A percentile compares a stretch with the other conserved stretches of the same genome.
phyloP scores from a whole-genome alignment of 2,113 vertebrate genomes.

The Tragelaphus imberbis region DNA sequence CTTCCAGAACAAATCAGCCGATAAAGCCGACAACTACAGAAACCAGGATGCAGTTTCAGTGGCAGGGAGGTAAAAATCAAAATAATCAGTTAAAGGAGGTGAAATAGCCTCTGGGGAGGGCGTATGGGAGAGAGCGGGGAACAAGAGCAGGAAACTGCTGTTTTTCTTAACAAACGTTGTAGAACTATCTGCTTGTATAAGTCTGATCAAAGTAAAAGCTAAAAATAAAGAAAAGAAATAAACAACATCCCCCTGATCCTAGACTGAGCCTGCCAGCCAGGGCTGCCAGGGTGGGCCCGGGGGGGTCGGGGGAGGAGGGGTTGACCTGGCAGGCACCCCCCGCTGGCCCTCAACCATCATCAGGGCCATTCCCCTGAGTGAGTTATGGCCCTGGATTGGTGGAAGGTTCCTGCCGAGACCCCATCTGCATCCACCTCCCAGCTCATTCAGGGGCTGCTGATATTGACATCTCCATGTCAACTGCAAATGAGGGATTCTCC shows the following conservation, averaged over 20 bases:
- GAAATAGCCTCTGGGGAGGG: not conserved
- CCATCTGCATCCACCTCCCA: not conserved
- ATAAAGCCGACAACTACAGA: not conserved
- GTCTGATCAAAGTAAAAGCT: conserved; percentile 10
- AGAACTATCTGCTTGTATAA: not conserved
- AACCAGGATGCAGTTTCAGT: too few species aligned
- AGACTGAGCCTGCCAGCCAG: not conserved
- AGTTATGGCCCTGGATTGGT: not conserved
- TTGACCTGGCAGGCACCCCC: not conserved
- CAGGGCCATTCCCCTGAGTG: not conserved
- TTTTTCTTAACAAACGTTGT: not conserved
- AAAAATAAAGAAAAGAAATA: conserved; percentile 42
- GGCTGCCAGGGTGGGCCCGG: fast-evolving
- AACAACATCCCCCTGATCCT: not conserved
- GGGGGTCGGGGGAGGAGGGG: fast-evolving
- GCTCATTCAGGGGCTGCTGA: too few species aligned
- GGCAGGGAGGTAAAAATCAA: not conserved
- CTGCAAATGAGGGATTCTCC: not conserved
- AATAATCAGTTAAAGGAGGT: not conserved
- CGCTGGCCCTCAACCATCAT: fast-evolving
- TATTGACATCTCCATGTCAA: not conserved
- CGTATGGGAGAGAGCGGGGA: fast-evolving
- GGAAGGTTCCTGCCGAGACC: not conserved
- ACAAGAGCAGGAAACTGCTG: not conserved
- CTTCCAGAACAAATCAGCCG: not conserved